Percentiles rank a stretch among this genome's conserved stretches.
Conservation (phyloP, 2,888 invertebrate species). For the Pristionchus japonicus region DNA sequence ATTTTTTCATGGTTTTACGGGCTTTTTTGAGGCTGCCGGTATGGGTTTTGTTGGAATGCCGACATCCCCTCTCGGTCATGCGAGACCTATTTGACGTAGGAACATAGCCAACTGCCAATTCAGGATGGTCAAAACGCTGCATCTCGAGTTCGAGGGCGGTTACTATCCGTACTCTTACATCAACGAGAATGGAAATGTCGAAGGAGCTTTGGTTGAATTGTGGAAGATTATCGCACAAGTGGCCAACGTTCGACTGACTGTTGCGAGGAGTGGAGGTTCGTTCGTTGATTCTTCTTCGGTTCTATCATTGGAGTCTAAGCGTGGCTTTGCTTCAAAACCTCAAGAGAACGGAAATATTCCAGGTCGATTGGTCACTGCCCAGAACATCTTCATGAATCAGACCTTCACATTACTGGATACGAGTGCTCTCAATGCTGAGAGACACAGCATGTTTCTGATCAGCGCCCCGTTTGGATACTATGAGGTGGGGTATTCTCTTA, state of each 20-base stretch:
- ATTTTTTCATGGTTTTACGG: background rate
- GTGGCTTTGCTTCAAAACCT: too few species aligned
- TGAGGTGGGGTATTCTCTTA: background rate
- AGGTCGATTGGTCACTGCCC: background rate
- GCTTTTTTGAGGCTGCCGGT: too few species aligned
- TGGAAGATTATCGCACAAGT: background rate
- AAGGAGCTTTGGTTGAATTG: background rate
- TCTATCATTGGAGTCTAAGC: too few species aligned
- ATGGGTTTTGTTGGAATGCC: too few species aligned
- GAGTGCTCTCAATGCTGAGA: background rate
- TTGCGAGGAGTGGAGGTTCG: background rate
- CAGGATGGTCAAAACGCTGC: background rate
- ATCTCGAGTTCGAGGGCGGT: constrained; percentile 26
- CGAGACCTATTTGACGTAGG: too few species aligned
- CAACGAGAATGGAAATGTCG: background rate
- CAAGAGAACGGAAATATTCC: too few species aligned
- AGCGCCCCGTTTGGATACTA: constrained; percentile 1
- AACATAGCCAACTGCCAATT: too few species aligned
- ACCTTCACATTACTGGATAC: background rate
- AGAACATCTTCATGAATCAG: background rate
- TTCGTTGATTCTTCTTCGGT: too few species aligned
- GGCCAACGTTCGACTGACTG: background rate
- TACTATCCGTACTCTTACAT: constrained; percentile 5
- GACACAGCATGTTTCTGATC: background rate
- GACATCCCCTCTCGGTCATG: too few species aligned